Base-by-base conservation (phyloP, 2,888 invertebrate species). In the Cataglyphis albicans region DNA sequence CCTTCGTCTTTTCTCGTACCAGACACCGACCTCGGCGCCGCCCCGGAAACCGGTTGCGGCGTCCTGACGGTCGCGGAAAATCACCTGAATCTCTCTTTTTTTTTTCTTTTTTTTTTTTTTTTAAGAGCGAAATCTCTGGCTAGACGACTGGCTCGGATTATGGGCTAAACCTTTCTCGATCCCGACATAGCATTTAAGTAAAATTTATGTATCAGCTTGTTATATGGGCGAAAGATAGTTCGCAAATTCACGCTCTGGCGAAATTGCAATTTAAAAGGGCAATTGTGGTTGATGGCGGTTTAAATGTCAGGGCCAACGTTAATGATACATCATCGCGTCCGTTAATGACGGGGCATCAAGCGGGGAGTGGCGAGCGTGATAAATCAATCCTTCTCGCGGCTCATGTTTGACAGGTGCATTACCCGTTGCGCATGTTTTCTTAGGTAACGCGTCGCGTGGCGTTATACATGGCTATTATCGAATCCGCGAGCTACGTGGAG, bases 271-370 rank as follows among this genome's bases (percentile, higher is more conserved):
- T 76, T 68, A 29, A 55, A 57, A 67, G 35, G 52, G 65, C 18
- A 38, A 65, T 25, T 65, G 65, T 1, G 65, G 65, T 25, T 35
- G 67, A 61, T 55, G n/a, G 38, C n/a, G 75, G 25, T 76, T 76
- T 55, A 76, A 76, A 76, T 67, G 52, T 76, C 67, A 76, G 29
- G 15, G 67, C 38, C 68, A 68, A 68, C 68, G 18, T 55, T 41
- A 76, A 76, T 67, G 76, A 67, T 76, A 76, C 76, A 76, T 76
- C 41, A 67, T 9, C 76, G n/a, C 55, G 41, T 57, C 41, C 55
- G 29, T 55, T 76, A 76, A 76, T 76, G 76, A 76, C n/a, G 41
- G 76, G 57, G 29, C 41, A 55, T 41, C 29, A n/a, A 21, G 55
- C 9, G 76, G 55, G 68, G 55, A 57, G 67, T 76, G 76, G 57